Evolutionary conservation across 2,797 vertebrate genomes (phyloP).

Genomic region (Notolabrus celidotus): DNA sequence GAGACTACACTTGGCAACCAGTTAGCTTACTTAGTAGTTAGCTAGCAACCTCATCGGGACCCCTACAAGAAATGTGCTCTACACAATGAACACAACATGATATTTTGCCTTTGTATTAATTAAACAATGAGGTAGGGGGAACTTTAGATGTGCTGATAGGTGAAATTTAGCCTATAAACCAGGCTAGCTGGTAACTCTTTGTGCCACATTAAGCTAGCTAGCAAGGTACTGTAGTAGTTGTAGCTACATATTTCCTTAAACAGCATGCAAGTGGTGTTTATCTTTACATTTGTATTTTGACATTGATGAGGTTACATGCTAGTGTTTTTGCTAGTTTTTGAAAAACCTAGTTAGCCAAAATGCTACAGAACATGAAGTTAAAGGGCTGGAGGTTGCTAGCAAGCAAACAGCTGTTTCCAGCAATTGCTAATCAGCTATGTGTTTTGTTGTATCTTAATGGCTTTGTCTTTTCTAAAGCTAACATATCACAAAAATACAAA

Average conservation of each 20-base stretch:
- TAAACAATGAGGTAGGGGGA: background rate
- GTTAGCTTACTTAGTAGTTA: background rate
- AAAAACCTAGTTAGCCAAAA: background rate
- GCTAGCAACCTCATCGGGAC: background rate
- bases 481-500: background rate
- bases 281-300: too few relatives aligned
- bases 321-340: background rate
- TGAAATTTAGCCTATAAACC: background rate
- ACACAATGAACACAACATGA: background rate
- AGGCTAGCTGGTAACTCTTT: background rate
- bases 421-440: too few relatives aligned
- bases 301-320: slow-evolving; percentile 6
- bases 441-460: too few relatives aligned
- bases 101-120: background rate
- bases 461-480: background rate
- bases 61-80: background rate
- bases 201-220: background rate
- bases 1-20: background rate
- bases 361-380: background rate
- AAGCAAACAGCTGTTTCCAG: too few relatives aligned
- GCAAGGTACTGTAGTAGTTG: background rate
- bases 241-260: too few relatives aligned
- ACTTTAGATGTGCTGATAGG: background rate
- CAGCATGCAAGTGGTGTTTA: too few relatives aligned
- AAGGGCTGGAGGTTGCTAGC: too few relatives aligned